Percentiles rank a stretch among this genome's conserved stretches.
Conservation (phyloP, 2,888 invertebrate genomes). For the Dermolepida albohirtum region DNA sequence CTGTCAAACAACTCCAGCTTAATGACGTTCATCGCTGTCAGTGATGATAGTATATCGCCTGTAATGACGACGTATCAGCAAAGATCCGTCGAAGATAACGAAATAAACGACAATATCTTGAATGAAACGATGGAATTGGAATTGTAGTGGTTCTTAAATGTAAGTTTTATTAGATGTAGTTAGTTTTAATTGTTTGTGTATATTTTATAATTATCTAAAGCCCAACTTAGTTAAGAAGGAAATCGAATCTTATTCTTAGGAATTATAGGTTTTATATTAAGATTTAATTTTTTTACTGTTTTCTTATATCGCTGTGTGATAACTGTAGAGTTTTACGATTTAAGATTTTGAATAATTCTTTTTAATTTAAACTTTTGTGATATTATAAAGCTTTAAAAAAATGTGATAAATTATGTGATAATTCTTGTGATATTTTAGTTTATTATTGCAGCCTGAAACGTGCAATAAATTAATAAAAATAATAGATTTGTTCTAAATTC, state of each 20-base stretch:
- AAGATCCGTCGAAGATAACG: conserved; percentile 56
- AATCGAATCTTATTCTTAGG: conserved; percentile 9
- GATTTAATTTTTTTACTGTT: no score
- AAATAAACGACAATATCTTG: conserved; percentile 70
- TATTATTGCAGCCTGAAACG: conserved; percentile 2
- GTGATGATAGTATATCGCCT: conserved; percentile 63
- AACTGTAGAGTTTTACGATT: neutral
- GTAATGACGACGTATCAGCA: conserved; percentile 65
- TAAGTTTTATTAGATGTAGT: neutral
- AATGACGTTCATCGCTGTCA: conserved; percentile 59
- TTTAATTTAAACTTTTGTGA: neutral
- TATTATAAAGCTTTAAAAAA: neutral
- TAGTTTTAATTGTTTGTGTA: no score
- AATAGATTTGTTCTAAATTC: neutral
- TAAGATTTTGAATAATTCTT: neutral
- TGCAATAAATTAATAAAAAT: neutral
- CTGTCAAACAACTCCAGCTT: conserved; percentile 61
- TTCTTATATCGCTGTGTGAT: conserved; percentile 1
- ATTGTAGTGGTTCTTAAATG: neutral
- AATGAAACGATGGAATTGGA: conserved; percentile 66
- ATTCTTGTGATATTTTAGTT: conserved; percentile 8
- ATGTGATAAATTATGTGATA: neutral
- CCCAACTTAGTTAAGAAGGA: conserved; percentile 1
- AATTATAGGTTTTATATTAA: conserved; percentile 1
- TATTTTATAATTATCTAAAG: neutral